These are phyloP conservation scores for Ictalurus furcatus DNA, from an alignment of 2,113 vertebrate genomes.

Conservation along the genomic window DNA sequence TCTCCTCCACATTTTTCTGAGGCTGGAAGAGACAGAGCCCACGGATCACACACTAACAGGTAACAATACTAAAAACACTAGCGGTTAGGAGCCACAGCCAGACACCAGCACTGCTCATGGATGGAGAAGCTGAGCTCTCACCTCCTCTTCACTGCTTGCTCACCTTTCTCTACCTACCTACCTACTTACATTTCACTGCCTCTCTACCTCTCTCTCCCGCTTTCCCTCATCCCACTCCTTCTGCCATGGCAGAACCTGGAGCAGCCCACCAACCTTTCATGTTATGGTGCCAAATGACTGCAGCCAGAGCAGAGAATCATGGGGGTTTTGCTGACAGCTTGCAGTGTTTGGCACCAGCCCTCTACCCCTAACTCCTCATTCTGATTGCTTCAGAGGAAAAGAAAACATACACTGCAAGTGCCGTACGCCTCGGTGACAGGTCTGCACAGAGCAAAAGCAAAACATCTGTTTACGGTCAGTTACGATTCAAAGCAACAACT, in stretches of 20 bases:
- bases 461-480: conserved; percentile 12
- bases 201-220: conserved; percentile 1
- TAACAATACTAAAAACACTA: conserved; percentile 37
- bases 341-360: conserved; percentile 42
- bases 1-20: conserved; percentile 69
- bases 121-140: conserved; percentile 17
- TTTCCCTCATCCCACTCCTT: not conserved
- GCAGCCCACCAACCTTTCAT: conserved; percentile 40
- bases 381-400: conserved; percentile 30
- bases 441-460: conserved; percentile 36
- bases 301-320: conserved; percentile 45
- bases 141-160: not conserved
- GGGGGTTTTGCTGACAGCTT: conserved; percentile 33
- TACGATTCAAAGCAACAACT: not conserved
- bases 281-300: conserved; percentile 42
- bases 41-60: conserved; percentile 59
- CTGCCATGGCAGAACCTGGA: conserved; percentile 27
- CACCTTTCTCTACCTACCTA: conserved; percentile 12
- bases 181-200: not conserved
- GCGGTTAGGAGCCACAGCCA: conserved; percentile 5
- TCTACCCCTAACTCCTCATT: conserved; percentile 42
- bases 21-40: conserved; percentile 71
- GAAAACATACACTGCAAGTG: conserved; percentile 26
- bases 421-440: conserved; percentile 2
- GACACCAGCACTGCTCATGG: conserved; percentile 7